Evolutionary conservation across 2,113 vertebrate species (phyloP), one percentile per base, ranked within the genome.

Genomic region (Bostrychus sinensis): DNA sequence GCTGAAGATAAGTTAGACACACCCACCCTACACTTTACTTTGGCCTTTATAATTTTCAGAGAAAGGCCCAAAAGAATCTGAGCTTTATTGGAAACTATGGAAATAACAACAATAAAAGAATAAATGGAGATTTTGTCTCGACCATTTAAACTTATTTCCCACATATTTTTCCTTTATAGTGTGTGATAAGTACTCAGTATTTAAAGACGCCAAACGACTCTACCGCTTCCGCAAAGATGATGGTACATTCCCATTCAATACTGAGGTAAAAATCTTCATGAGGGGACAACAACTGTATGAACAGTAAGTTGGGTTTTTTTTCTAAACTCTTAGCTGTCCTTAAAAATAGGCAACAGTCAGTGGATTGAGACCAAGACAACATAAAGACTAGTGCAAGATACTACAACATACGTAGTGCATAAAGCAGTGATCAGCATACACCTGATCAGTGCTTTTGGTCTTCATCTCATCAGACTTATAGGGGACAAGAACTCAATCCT

Each of bases 211-310:
- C 72, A 94, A 94, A 74, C 89, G 95, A 54, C 88, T 96, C 12
- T 96, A 96, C 58, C 92, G 95, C 58, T 96, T 96, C 81, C 92
- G 93, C 39, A 94, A 94, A 78, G 95, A 96, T 0, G 94, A 96
- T 0, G 94, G 94, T 14, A 96, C 95, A 19, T 93, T 95, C 83
- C 92, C 93, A 0, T 94, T 94, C 62, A 94, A 86, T 3, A 92
- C 85, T 46, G 92, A 95, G 1, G 90, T 94, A 70, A 96, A 94
- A 73, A 88, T 95, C 66, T 94, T 95, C 81, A 60, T 93, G 80
- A 56, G 93, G 45, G 94, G 94, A 38, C 94, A 95, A 81, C 88
- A 81, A 5, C 72, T 96, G 3, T 95, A 92, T 36, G 94, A 96
- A 84, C 91, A 93, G 94, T 95, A 91, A 73, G 93, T 64, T 20